These are phyloP conservation scores for Cordilura impudica DNA, from an alignment of 2,888 invertebrate genomes.

Conservation along the genomic window DNA sequence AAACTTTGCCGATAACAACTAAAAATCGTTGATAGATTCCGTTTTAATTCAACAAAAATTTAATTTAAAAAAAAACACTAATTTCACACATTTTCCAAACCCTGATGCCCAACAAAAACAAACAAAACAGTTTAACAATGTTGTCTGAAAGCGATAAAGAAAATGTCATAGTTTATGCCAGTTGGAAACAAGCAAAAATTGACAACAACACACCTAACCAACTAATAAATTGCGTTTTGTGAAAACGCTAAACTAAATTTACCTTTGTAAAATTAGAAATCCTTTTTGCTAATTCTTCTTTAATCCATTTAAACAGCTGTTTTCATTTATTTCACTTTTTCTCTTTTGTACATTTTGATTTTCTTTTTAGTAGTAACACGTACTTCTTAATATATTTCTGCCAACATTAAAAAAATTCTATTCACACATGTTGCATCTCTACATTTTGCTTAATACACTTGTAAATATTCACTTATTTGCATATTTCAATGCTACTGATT, in stretches of 20 bases:
- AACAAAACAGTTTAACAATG: neutral
- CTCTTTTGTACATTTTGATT: constrained; percentile 39
- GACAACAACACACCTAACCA: neutral
- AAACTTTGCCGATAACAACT: too few species aligned
- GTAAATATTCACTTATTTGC: neutral
- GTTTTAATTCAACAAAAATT: too few species aligned
- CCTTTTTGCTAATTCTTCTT: neutral
- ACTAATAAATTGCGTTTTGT: neutral
- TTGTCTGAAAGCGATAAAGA: neutral
- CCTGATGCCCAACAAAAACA: too few species aligned
- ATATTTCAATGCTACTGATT: neutral
- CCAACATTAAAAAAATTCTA: constrained; percentile 24
- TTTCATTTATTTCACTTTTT: constrained; percentile 38
- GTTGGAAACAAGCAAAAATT: neutral
- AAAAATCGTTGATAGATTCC: too few species aligned
- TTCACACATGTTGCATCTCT: constrained; percentile 59
- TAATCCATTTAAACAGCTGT: constrained; percentile 46
- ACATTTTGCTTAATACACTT: neutral
- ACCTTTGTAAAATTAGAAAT: neutral
- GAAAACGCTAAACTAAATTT: neutral
- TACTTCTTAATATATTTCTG: constrained; percentile 20
- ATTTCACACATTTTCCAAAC: too few species aligned
- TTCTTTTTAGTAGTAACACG: constrained; percentile 19
- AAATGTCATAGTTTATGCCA: neutral
- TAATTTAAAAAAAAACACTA: too few species aligned